Percentiles rank a stretch among this genome's conserved stretches.
Conservation (phyloP, 2,113 vertebrate species). For the Pedetes capensis region DNA sequence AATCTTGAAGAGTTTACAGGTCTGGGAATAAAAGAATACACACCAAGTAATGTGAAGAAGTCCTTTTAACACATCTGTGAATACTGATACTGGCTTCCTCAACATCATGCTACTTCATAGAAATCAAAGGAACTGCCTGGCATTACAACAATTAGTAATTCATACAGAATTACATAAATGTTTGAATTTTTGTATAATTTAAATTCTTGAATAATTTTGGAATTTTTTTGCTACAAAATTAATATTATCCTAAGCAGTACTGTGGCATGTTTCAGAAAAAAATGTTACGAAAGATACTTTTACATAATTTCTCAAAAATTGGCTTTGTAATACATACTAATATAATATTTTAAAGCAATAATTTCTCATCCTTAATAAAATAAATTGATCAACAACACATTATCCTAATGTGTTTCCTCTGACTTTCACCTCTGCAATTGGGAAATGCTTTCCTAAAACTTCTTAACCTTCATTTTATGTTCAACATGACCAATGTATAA, state of each 20-base stretch:
- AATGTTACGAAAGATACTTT: slow-evolving; percentile 30
- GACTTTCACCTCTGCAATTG: neutral
- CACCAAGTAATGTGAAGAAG: neutral
- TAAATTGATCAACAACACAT: neutral
- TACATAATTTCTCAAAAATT: slow-evolving; percentile 19
- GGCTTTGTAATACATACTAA: neutral
- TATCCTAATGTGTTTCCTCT: neutral
- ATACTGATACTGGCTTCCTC: neutral
- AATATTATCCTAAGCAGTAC: neutral
- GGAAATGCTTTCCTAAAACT: neutral
- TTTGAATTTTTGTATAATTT: neutral
- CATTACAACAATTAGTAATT: neutral
- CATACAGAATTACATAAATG: neutral
- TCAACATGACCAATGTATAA: neutral
- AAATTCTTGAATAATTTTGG: neutral
- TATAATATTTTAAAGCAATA: slow-evolving; percentile 16
- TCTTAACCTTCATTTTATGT: neutral
- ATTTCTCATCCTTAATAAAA: neutral
- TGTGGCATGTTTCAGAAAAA: neutral
- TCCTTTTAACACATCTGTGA: neutral
- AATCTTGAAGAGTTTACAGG: neutral
- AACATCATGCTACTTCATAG: neutral
- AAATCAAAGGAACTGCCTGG: neutral
- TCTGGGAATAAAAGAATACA: neutral
- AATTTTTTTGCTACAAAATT: neutral